A percentile compares a stretch with the other conserved stretches of the same genome.
Evolutionary conservation across 2,113 vertebrate genomes (phyloP).

Genomic region (Mesoclemmys tuberculata): DNA sequence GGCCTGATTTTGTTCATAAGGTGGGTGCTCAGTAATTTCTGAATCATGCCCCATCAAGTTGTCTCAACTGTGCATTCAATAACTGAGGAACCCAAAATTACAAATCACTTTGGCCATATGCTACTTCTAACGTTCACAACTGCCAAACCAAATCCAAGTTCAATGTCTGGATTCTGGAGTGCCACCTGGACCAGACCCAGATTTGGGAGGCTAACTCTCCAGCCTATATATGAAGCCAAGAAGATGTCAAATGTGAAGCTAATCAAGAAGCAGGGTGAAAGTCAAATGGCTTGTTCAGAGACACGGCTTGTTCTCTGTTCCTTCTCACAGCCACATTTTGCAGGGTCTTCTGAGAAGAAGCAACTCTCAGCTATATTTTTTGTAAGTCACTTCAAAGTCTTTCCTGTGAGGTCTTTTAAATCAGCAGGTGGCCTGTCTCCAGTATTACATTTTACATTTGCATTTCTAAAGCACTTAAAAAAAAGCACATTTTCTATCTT

Average conservation of each 20-base stretch:
- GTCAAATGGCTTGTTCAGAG: background rate
- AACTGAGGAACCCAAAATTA: background rate
- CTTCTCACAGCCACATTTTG: background rate
- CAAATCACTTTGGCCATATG: background rate
- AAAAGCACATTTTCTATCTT: too few species aligned
- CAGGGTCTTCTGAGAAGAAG: background rate
- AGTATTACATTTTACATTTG: background rate
- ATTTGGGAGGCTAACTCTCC: background rate
- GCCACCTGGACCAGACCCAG: background rate
- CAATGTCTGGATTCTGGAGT: background rate
- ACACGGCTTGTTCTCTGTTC: background rate
- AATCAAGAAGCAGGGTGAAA: background rate
- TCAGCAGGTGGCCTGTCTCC: background rate
- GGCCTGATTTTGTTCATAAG: background rate
- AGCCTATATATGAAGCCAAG: background rate
- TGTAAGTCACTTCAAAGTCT: background rate
- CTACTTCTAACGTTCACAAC: background rate
- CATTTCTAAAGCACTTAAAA: background rate
- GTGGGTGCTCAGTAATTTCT: background rate
- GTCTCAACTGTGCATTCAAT: background rate
- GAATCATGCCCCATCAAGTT: background rate
- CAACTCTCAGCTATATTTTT: background rate
- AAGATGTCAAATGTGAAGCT: background rate
- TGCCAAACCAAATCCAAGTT: background rate
- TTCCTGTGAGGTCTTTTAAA: background rate